Evolutionary conservation across 2,888 invertebrate species (phyloP).

Genomic region (Latrodectus elegans): DNA sequence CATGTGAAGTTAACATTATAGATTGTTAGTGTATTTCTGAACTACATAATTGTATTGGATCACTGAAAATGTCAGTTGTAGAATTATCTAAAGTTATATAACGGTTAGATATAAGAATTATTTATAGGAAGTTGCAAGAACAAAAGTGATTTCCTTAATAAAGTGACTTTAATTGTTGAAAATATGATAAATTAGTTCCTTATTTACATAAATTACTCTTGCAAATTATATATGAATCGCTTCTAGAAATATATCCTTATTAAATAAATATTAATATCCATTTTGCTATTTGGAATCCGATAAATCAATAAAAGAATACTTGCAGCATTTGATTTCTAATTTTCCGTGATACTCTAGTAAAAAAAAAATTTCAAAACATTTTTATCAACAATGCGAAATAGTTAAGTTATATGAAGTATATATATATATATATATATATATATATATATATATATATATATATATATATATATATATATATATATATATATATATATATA

Average conservation of each 20-base stretch:
- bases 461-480: too few relatives aligned
- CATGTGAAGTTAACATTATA: background rate
- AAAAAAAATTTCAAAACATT: too few relatives aligned
- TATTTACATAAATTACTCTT: background rate
- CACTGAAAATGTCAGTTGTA: conserved; percentile 21
- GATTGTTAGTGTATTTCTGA: background rate
- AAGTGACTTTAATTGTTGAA: background rate
- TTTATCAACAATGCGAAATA: too few relatives aligned
- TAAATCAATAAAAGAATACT: too few relatives aligned
- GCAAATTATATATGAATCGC: background rate
- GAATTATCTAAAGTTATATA: conserved; percentile 35
- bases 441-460: too few relatives aligned
- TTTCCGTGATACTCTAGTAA: too few relatives aligned
- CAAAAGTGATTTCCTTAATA: background rate
- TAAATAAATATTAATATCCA: too few relatives aligned
- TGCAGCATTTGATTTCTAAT: too few relatives aligned
- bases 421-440: too few relatives aligned
- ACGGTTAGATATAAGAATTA: conserved; percentile 24
- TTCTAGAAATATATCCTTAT: background rate
- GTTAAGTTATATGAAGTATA: too few relatives aligned
- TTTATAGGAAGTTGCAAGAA: conserved; percentile 42
- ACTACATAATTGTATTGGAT: background rate
- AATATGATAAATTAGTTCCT: background rate
- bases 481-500: too few relatives aligned
- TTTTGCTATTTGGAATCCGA: too few relatives aligned